phyloP scores from a whole-genome alignment of 92 coral and sea anemone genomes.

The Porites rus region DNA sequence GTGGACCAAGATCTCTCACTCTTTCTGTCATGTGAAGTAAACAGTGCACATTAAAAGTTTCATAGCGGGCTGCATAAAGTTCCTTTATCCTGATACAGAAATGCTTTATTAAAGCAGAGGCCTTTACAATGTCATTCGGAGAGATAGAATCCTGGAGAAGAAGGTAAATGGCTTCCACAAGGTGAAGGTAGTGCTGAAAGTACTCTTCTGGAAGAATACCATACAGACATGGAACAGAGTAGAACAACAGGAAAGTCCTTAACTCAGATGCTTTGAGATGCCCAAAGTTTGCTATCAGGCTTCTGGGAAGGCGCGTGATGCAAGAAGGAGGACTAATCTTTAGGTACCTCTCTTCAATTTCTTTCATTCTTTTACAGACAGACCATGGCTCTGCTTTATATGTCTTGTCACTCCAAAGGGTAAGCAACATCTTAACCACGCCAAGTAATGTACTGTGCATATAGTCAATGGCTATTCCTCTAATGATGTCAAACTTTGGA shows the following conservation, averaged over 20 bases:
- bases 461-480: conserved; percentile 70
- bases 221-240: conserved; percentile 68
- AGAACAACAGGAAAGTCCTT: conserved; percentile 69
- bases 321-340: conserved; percentile 59
- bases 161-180: conserved; percentile 61
- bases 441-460: conserved; percentile 72
- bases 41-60: conserved; percentile 61
- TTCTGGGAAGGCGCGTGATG: conserved; percentile 72
- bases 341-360: conserved; percentile 39
- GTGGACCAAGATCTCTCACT: conserved; percentile 59
- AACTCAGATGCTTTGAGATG: conserved; percentile 79
- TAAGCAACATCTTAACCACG: conserved; percentile 62
- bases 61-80: conserved; percentile 64
- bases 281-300: conserved; percentile 55
- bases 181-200: conserved; percentile 65
- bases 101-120: conserved; percentile 57
- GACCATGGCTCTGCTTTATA: conserved; percentile 62
- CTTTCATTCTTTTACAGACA: conserved; percentile 14
- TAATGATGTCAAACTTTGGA: conserved; percentile 61
- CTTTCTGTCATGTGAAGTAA: conserved; percentile 63
- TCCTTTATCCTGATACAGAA: conserved; percentile 55
- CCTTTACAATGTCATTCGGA: conserved; percentile 42
- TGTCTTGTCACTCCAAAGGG: conserved; percentile 59
- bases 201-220: conserved; percentile 67
- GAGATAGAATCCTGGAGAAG: conserved; percentile 68